Evolutionary conservation across 2,797 vertebrate species (phyloP), one percentile per base, ranked within the genome.

Genomic region (Enteromius treurensis): DNA sequence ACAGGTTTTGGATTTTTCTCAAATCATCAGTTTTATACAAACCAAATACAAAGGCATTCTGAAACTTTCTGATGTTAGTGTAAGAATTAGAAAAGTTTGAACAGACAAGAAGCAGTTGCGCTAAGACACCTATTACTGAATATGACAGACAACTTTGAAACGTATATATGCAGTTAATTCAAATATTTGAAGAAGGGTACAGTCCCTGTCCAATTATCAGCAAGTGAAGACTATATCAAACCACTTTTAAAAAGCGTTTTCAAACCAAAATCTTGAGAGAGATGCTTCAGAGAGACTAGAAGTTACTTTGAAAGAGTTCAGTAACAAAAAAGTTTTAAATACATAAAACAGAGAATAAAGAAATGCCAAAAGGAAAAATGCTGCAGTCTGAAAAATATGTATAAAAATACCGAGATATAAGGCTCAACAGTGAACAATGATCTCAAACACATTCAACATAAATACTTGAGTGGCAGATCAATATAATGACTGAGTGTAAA

Each of bases 191-290:
- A 19, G 34, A 34, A 75, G 32, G n/a, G 14, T 26, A 40, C 70
- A 21, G 49, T 21, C 55, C 42, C 7, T 26, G 4, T 60, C n/a
- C 74, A 42, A 42, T 77, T 77, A 40, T 60, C 14, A 40, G 15
- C n/a, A 42, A 77, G 53, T 77, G 21, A 77, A 76, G 21, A 26
- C 21, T 4, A 42, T 40, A 42, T 58, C 13, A 76, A 76, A 23
- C 51, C 74, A 23, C 32, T n/a, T n/a, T 53, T 29, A n/a, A n/a
- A 75, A 75, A 23, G 13, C 14, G 3, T 76, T 58, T 76, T 76
- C 32, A 76, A 76, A 76, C 4, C 53, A 3, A 15, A 23, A 40
- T 37, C 34, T 40, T 58, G 11, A 55, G 7, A 40, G 21, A 23
- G 32, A 55, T n/a, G 32, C 29, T 21, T 75, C 32, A 75, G 21